phyloP scores from a whole-genome alignment of 2,888 invertebrate genomes.

The Drosophila mulleri region DNA sequence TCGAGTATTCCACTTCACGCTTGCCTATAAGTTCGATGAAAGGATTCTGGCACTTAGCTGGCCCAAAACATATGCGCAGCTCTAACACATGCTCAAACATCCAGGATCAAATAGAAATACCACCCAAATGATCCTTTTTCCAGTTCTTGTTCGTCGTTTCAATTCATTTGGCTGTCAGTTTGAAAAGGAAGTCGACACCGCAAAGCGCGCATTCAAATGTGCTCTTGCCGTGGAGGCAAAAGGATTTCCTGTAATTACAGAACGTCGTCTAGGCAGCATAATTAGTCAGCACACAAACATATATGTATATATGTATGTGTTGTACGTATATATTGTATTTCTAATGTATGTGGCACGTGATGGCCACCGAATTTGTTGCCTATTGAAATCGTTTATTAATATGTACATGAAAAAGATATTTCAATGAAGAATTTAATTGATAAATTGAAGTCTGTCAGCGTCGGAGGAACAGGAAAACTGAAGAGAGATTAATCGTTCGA shows the following conservation, averaged over 20 bases:
- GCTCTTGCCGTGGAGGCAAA: slow-evolving; percentile 55
- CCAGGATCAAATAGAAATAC: slow-evolving; percentile 32
- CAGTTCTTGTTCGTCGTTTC: background rate
- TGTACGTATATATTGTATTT: background rate
- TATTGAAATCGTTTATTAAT: slow-evolving; percentile 52
- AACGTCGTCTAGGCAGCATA: slow-evolving; percentile 42
- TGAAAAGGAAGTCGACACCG: slow-evolving; percentile 52
- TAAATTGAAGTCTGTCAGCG: slow-evolving; percentile 48
- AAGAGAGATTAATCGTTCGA: background rate
- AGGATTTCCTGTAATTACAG: slow-evolving; percentile 77
- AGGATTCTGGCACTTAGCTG: slow-evolving; percentile 68
- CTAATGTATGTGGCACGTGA: slow-evolving; percentile 43
- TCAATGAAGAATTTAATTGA: slow-evolving; percentile 43
- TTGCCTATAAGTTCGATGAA: slow-evolving; percentile 52
- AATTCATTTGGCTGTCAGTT: slow-evolving; percentile 31
- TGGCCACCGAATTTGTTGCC: slow-evolving; percentile 46
- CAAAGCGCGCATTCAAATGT: slow-evolving; percentile 44
- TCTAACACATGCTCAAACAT: slow-evolving; percentile 43
- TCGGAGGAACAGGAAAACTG: slow-evolving; percentile 5
- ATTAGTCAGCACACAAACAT: slow-evolving; percentile 52
- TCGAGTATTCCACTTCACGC: slow-evolving; percentile 71
- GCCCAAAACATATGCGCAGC: slow-evolving; percentile 12
- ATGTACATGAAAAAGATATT: slow-evolving; percentile 48
- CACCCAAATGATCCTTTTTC: slow-evolving; percentile 52
- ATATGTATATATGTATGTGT: background rate